phyloP scores from a whole-genome alignment of 2,797 vertebrate species.

The Calcarius lapponicus region DNA sequence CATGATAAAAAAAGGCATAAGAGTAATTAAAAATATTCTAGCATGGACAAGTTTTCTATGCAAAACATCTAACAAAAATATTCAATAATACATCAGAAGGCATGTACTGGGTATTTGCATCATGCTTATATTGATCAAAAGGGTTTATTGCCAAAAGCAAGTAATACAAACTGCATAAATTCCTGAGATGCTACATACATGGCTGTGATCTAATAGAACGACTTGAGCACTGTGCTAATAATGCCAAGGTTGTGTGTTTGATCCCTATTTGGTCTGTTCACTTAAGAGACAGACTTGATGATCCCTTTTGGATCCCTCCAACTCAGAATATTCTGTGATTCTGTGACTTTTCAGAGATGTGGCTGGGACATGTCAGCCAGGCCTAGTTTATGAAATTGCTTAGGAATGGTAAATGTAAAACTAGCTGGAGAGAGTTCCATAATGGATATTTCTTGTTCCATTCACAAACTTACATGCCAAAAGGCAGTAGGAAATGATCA shows the following conservation, averaged over 20 bases:
- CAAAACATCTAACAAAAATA: not conserved
- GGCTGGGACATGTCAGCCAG: not conserved
- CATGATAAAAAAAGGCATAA: not conserved
- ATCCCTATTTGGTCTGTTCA: no score
- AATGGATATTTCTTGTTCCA: not conserved
- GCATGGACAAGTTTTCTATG: not conserved
- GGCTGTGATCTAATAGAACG: not conserved
- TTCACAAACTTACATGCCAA: not conserved
- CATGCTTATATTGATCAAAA: not conserved
- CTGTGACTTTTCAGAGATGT: not conserved
- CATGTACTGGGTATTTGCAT: not conserved
- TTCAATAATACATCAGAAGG: not conserved
- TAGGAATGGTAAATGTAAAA: not conserved
- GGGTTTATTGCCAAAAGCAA: not conserved
- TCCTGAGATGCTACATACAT: not conserved
- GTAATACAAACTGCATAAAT: not conserved
- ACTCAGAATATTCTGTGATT: not conserved
- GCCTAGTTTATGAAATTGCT: not conserved
- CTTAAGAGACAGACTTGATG: not conserved
- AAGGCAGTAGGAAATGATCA: slow-evolving; percentile 5
- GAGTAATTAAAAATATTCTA: not conserved
- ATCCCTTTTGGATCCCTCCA: not conserved
- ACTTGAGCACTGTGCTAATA: not conserved
- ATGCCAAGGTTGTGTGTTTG: not conserved
- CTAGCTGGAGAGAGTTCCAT: not conserved